Conservation (phyloP, 2,113 vertebrate species). For the Pedetes capensis region DNA sequence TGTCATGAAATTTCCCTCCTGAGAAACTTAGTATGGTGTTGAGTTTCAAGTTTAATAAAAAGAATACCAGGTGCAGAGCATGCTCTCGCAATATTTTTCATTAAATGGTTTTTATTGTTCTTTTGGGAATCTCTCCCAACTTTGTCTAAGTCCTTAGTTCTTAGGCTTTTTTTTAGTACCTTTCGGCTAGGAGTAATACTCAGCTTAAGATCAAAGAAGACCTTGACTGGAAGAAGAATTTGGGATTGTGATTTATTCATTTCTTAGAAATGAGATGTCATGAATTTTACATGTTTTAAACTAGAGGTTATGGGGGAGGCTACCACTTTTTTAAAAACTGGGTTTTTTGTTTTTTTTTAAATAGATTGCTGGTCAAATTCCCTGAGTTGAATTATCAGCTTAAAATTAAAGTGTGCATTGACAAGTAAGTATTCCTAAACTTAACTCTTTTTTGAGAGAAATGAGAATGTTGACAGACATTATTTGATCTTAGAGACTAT, state of each 20-base stretch:
- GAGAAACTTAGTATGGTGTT: background rate
- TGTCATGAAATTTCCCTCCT: slow-evolving; percentile 2
- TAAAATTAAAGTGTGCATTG: slow-evolving; percentile 99
- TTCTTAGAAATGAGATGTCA: slow-evolving; percentile 8
- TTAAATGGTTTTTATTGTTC: background rate
- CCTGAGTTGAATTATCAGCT: slow-evolving; percentile 99
- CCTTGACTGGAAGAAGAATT: background rate
- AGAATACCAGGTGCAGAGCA: background rate
- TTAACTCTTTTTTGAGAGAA: slow-evolving; percentile 13
- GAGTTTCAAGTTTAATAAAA: slow-evolving; percentile 24
- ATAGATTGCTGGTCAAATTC: slow-evolving; percentile 97
- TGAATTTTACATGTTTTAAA: background rate
- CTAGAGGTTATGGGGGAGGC: background rate
- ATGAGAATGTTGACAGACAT: background rate
- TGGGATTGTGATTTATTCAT: background rate
- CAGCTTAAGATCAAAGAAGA: background rate
- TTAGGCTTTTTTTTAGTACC: background rate
- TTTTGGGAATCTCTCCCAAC: background rate
- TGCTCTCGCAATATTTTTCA: background rate
- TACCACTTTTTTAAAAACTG: background rate
- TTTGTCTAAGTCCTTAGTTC: background rate
- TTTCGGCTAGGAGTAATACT: background rate
- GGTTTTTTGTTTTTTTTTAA: slow-evolving; percentile 27
- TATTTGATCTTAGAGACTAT: slow-evolving; percentile 27
- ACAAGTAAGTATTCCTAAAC: slow-evolving; percentile 91